Base-by-base conservation (phyloP, 2,888 invertebrate species). In the Liopterus haemorrhoidalis region DNA sequence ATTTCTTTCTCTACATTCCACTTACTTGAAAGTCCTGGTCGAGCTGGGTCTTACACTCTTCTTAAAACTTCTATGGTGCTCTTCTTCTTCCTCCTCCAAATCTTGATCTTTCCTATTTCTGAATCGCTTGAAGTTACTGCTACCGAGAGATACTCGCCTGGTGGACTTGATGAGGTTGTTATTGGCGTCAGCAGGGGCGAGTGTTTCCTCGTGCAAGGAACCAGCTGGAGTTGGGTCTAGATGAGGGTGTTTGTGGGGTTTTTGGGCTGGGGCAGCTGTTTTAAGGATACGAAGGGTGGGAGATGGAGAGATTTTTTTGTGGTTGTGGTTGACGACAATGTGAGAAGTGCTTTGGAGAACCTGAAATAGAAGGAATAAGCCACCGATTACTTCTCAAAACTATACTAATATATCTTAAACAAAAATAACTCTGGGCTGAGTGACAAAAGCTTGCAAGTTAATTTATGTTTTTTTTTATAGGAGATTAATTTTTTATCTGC, bases 331-430 rank as follows among this genome's bases (percentile, higher is more conserved):
- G 52, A 74, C 73, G 46, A 79, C 66, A 25, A 84, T 69, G 59
- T 81, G 82, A 0, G 89, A 86, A 27, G 85, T 84, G 59, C 87
- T 88, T 60, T 88, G 87, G 20, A 90, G 69, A 6, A 86, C 45
- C 45, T 45, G 24, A 1, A 5, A 6, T 11, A 28, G 21, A 15
- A 27, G 19, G 5, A 37, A 37, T 53, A 75, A n/a, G n/a, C n/a
- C n/a, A n/a, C n/a, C n/a, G n/a, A n/a, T n/a, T n/a, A n/a, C n/a
- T n/a, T n/a, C n/a, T n/a, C n/a, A n/a, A n/a, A n/a, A n/a, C n/a
- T n/a, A n/a, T n/a, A n/a, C n/a, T n/a, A n/a, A n/a, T n/a, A n/a
- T n/a, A n/a, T n/a, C n/a, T n/a, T n/a, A n/a, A n/a, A n/a, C n/a
- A n/a, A n/a, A n/a, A n/a, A n/a, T n/a, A n/a, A n/a, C n/a, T n/a